phyloP scores from a whole-genome alignment of 2,113 vertebrate species.

The Pterocles gutturalis region DNA sequence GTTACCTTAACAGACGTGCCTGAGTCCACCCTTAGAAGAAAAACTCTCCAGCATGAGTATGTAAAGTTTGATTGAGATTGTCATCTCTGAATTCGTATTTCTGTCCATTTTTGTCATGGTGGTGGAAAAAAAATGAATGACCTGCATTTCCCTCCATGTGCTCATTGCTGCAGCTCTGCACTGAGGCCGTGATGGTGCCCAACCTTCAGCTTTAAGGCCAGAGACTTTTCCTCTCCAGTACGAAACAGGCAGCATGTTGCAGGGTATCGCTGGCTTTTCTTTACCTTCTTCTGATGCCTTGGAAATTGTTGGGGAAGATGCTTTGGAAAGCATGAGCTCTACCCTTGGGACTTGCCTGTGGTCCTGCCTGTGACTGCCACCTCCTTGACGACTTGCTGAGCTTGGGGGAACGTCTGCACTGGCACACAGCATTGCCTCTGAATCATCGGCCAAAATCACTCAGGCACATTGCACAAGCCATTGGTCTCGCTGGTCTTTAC shows the following conservation, averaged over 20 bases:
- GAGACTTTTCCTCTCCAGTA: not conserved
- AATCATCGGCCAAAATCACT: not conserved
- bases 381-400: not conserved
- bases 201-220: not conserved
- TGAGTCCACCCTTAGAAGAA: fast-evolving
- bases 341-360: not conserved
- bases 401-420: not conserved
- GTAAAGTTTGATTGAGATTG: not conserved
- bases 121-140: not conserved
- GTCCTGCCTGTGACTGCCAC: not conserved
- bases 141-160: not conserved
- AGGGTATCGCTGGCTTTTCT: not conserved
- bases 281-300: not conserved
- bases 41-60: not conserved
- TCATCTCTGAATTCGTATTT: not conserved
- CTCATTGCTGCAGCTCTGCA: not conserved
- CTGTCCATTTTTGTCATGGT: not conserved
- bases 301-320: not conserved
- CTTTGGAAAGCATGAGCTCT: not conserved
- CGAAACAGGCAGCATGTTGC: not conserved
- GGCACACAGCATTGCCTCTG: not conserved
- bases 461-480: not conserved
- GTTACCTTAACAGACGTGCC: not conserved
- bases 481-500: not conserved
- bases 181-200: not conserved